These are phyloP conservation scores for Puntigrus tetrazona DNA, from an alignment of 2,113 vertebrate genomes.

Conservation along the genomic window DNA sequence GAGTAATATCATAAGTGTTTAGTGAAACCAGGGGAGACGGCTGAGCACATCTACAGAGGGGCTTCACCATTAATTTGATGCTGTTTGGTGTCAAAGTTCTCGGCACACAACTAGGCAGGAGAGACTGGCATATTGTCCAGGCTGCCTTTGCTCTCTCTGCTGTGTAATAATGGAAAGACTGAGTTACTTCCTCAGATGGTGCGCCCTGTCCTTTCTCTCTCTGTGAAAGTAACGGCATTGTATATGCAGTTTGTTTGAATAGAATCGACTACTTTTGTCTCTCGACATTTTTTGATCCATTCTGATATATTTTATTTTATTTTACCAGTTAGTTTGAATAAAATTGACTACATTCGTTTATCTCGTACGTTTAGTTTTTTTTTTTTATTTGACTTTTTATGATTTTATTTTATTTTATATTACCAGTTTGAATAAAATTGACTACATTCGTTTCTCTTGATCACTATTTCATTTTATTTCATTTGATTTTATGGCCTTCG, in stretches of 20 bases:
- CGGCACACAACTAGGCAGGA: constrained; percentile 59
- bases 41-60: constrained; percentile 67
- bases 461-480: too few species aligned
- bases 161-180: constrained; percentile 61
- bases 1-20: constrained; percentile 72
- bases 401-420: too few species aligned
- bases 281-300: too few species aligned
- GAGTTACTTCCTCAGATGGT: constrained; percentile 63
- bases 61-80: constrained; percentile 67
- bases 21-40: constrained; percentile 72
- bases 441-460: background rate
- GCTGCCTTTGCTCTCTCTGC: constrained; percentile 62
- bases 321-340: background rate
- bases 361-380: too few species aligned
- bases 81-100: constrained; percentile 67
- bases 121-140: constrained; percentile 65
- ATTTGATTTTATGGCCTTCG: too few species aligned
- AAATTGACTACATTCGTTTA: background rate
- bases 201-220: constrained; percentile 53
- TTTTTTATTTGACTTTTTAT: too few species aligned
- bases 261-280: background rate
- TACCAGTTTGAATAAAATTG: background rate
- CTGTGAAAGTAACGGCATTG: constrained; percentile 65
- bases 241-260: background rate
- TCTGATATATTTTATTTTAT: too few species aligned